Base-by-base conservation (phyloP, 2,888 invertebrate species). In the Caenorhabditis sp. region DNA sequence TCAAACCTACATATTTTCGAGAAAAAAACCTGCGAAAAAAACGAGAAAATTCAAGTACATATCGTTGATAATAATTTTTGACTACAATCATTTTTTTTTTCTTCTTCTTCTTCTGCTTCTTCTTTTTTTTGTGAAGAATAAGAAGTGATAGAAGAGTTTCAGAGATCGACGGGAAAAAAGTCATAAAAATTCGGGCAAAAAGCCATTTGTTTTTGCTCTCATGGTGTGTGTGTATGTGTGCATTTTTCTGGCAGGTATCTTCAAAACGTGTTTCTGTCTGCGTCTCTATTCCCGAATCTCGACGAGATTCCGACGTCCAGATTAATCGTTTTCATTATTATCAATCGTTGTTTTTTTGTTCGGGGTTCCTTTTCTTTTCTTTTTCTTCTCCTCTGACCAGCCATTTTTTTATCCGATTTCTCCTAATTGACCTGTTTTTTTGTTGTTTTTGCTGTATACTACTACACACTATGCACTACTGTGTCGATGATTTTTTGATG, bases 151-250 rank as follows among this genome's bases (percentile, higher is more conserved):
- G 5, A 17, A 43, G 43, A 43, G 17, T 43, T 43, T 43, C 43
- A 43, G 43, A 31, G 31, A 31, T n/a, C 31, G 31, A 31, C 17
- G 43, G 14, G 14, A 17, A 43, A 10, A 43, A 43, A 43, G 43
- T 17, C 43, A 43, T 43, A 43, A 43, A 36, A 43, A 43, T 17
- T 43, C 17, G 12, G 10, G 10, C 17, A 43, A 43, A 43, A 17
- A 43, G 43, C 43, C 43, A 43, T 43, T 43, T 43, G 43, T 43
- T 43, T 43, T 43, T 43, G n/a, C n/a, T n/a, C n/a, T n/a, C n/a
- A n/a, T n/a, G n/a, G n/a, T n/a, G 5, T 36, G 6, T 36, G 36
- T 14, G 43, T 5, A 3, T 14, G 43, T 14, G 14, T 5, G 43
- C 43, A 43, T 43, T 43, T 43, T 43, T 43, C n/a, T n/a, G n/a